A percentile compares a stretch with the other conserved stretches of the same genome.
phyloP scores from a whole-genome alignment of 2,113 vertebrate genomes.

The Malurus cyaneus region DNA sequence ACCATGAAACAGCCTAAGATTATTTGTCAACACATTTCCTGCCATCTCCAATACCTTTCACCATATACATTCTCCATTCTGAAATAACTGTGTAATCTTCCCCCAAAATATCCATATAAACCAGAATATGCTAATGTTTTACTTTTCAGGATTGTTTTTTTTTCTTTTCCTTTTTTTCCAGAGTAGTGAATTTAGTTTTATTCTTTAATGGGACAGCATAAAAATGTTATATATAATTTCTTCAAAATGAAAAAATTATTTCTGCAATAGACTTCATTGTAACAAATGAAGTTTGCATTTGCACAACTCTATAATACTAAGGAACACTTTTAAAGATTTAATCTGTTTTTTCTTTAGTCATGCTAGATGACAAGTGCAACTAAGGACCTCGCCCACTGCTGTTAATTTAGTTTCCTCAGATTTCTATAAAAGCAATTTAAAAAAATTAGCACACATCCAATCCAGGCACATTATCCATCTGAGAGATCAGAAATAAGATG shows the following conservation, averaged over 20 bases:
- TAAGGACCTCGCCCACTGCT: neutral
- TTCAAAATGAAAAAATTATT: neutral
- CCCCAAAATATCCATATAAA: neutral
- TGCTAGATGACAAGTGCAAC: neutral
- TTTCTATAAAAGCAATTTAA: constrained; percentile 9
- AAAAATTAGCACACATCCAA: constrained; percentile 34
- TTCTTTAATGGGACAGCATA: neutral
- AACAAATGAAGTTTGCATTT: constrained; percentile 7
- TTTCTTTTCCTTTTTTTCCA: neutral
- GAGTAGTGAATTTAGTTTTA: neutral
- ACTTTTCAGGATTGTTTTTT: neutral
- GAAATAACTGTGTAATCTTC: neutral
- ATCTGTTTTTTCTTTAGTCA: neutral
- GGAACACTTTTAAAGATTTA: neutral
- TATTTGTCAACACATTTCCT: neutral
- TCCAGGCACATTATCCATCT: constrained; percentile 15
- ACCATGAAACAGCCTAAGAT: neutral
- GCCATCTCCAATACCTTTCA: neutral
- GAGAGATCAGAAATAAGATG: constrained; percentile 36
- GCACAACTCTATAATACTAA: constrained; percentile 15
- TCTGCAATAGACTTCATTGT: neutral
- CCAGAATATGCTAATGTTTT: neutral
- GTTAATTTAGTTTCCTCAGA: neutral
- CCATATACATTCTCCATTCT: rapidly evolving
- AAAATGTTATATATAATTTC: neutral